Conservation (phyloP, 2,113 vertebrate genomes). For the Sula dactylatra region DNA sequence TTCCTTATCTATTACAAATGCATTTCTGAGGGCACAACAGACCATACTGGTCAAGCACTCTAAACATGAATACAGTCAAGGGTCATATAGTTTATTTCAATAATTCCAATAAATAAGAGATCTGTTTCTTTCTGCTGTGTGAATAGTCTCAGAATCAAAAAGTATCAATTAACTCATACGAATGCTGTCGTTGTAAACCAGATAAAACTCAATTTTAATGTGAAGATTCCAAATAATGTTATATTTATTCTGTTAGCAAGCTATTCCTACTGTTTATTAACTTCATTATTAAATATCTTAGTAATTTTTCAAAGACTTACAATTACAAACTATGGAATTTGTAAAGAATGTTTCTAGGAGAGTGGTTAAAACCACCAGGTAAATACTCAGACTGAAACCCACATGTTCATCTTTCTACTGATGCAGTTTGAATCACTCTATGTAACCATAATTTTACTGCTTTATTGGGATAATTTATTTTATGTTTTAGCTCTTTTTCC, state of each 20-base stretch:
- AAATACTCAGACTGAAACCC: background rate
- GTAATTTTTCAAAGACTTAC: background rate
- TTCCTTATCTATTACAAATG: background rate
- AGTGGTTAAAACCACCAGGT: background rate
- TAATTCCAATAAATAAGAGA: background rate
- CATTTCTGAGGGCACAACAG: background rate
- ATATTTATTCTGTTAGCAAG: background rate
- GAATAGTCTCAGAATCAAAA: background rate
- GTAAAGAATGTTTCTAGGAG: background rate
- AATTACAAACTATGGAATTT: background rate
- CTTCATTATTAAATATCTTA: background rate
- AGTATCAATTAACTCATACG: background rate
- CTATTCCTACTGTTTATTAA: background rate
- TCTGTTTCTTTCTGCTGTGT: background rate
- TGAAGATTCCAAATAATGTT: background rate
- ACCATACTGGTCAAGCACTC: background rate
- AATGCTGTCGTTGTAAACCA: background rate
- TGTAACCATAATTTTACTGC: background rate
- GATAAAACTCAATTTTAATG: background rate
- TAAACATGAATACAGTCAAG: background rate
- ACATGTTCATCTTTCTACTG: background rate
- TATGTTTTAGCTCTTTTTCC: conserved; percentile 11
- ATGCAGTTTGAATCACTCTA: conserved; percentile 6
- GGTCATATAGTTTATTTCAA: background rate
- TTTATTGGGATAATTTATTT: conserved; percentile 55